These are phyloP conservation scores for Argopecten irradians DNA, from an alignment of 1,140 invertebrate genomes.

Conservation along the genomic window DNA sequence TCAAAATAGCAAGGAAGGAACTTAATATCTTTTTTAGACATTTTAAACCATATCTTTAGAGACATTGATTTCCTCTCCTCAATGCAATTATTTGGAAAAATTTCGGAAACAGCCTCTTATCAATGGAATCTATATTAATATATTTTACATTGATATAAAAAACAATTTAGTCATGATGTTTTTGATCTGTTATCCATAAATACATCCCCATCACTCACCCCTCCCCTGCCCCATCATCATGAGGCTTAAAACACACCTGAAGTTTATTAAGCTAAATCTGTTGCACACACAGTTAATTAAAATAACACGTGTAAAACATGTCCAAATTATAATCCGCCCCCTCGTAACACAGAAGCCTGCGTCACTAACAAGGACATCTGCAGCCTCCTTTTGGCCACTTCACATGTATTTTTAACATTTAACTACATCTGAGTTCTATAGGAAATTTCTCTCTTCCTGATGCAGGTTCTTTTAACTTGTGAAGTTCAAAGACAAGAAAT, in stretches of 20 bases:
- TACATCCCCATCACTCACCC: background rate
- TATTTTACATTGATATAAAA: background rate
- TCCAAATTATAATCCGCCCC: constrained; percentile 16
- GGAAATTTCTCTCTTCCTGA: background rate
- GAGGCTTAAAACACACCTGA: background rate
- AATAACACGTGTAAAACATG: background rate
- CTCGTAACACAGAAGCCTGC: background rate
- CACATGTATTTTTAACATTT: background rate
- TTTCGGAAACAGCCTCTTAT: background rate
- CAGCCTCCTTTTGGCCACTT: background rate
- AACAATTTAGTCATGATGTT: background rate
- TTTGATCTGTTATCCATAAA: background rate
- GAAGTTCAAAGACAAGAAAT: background rate
- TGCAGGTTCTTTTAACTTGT: background rate
- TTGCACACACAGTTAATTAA: background rate
- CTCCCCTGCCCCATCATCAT: no score
- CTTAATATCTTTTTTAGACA: no score
- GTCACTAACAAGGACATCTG: background rate
- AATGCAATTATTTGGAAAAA: background rate
- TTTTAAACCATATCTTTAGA: no score
- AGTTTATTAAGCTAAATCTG: background rate
- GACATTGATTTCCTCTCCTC: background rate
- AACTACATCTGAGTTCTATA: background rate
- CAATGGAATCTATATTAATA: background rate
- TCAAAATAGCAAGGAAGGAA: no score